Evolutionary conservation across 1,140 invertebrate species (phyloP).

Genomic region (Megalonaias nervosa): DNA sequence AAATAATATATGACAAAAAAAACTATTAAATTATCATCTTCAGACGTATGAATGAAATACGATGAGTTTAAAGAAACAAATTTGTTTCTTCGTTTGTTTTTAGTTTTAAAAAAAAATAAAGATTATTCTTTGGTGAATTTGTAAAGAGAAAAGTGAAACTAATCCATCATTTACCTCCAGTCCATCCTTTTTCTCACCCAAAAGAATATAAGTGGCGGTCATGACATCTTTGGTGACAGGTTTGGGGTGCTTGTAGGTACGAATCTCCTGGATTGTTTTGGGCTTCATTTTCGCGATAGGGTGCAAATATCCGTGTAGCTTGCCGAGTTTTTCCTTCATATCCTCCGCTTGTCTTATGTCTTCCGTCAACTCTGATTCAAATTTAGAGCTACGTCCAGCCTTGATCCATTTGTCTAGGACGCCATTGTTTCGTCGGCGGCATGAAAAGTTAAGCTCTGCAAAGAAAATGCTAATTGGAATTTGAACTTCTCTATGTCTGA

Average conservation of each 20-base stretch:
- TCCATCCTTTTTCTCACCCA: conserved; percentile 40
- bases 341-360: conserved; percentile 11
- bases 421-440: conserved; percentile 18
- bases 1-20: not conserved
- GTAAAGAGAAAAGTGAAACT: not conserved
- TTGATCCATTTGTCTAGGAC: conserved; percentile 12
- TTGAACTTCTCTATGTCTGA: too few species aligned
- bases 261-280: conserved; percentile 48
- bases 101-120: not conserved
- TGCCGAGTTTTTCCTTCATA: conserved; percentile 3
- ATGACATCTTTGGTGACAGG: conserved; percentile 54
- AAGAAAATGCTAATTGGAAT: not conserved
- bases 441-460: conserved; percentile 11
- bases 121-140: not conserved
- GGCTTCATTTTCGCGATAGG: conserved; percentile 47
- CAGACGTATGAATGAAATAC: not conserved
- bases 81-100: not conserved
- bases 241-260: conserved; percentile 47
- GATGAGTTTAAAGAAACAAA: not conserved
- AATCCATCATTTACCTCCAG: conserved; percentile 32
- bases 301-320: conserved; percentile 17
- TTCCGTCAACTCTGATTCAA: conserved; percentile 10
- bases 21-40: not conserved
- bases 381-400: conserved; percentile 8
- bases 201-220: conserved; percentile 50